Evolutionary conservation across 1,140 invertebrate genomes (phyloP), one percentile per base, ranked within the genome.

Genomic region (Penaeus chinensis): DNA sequence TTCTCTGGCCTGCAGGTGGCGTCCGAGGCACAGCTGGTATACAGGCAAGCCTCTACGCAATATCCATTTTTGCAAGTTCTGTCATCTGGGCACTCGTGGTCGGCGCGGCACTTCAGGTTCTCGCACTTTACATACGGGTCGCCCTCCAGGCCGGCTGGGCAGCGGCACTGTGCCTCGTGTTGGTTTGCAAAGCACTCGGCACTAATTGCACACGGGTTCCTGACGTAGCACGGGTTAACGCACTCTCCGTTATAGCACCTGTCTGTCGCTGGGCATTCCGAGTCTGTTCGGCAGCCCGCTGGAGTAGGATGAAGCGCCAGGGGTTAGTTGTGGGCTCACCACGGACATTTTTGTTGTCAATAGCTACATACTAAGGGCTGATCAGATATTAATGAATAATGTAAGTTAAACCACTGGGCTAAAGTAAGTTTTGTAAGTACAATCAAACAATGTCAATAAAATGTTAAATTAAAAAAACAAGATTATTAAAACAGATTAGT

Each of bases 171-270:
- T 0, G 96, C 94, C 91, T 94, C 93, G 90, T 97, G 96, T 85
- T 95, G 93, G 90, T 95, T 94, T 1, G 95, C 95, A 79, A 96
- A 95, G 91, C 97, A 98, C 84, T 97, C 94, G 4, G 97, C 95
- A 24, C 95, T 95, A 62, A 92, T 92, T 32, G 95, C 96, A 91
- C 97, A 98, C 2, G 95, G 93, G 87, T 95, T 93, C 27, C 93
- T 93, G 0, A 92, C 91, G 8, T 84, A 42, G 63, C 90, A 91
- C 13, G 90, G 90, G 42, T 89, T 79, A 47, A 78, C 24, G 74
- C 91, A 91, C 32, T 87, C 65, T 60, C 82, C 65, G 79, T 88
- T 91, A 65, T 85, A 79, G 74, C 90, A 90, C 22, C 47, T 81
- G 79, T 81, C 71, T 47, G 89, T 85, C 80, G 74, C 61, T 66